A percentile compares a stretch with the other conserved stretches of the same genome.
phyloP scores from a whole-genome alignment of 2,113 vertebrate species.

The Hirundichthys speculiger region DNA sequence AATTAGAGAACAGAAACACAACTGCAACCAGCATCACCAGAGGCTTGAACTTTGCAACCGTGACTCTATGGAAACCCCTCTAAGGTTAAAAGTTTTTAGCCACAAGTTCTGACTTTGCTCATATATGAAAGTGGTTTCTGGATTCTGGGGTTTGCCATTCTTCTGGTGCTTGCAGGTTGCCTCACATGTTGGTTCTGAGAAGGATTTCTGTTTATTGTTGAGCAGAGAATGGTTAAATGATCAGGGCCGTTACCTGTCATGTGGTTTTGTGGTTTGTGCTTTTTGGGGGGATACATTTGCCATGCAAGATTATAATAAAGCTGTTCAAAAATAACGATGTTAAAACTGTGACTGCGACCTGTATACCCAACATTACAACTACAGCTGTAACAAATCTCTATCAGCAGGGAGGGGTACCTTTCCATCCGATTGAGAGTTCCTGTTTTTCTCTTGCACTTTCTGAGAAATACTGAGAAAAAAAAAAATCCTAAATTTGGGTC shows the following conservation, averaged over 20 bases:
- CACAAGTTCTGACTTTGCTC: conserved; percentile 31
- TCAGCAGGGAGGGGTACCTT: conserved; percentile 66
- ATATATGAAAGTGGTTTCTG: conserved; percentile 34
- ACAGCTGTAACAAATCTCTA: conserved; percentile 62
- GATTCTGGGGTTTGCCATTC: conserved; percentile 15
- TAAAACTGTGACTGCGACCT: not conserved
- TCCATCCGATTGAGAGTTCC: conserved; percentile 70
- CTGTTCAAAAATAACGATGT: no score
- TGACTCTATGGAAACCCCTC: not conserved
- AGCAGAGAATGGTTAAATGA: conserved; percentile 19
- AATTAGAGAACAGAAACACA: conserved; percentile 29
- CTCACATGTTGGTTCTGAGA: not conserved
- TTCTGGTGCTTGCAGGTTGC: conserved; percentile 1
- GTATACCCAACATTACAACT: conserved; percentile 12
- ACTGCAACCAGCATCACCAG: conserved; percentile 17
- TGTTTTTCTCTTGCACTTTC: conserved; percentile 71
- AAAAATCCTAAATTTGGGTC: conserved; percentile 16
- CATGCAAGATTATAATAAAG: conserved; percentile 1
- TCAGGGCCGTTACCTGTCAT: conserved; percentile 8
- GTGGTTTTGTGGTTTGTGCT: conserved; percentile 19
- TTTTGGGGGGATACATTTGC: conserved; percentile 1
- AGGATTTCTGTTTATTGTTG: conserved; percentile 7
- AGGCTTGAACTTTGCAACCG: conserved; percentile 31
- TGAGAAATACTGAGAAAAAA: conserved; percentile 63
- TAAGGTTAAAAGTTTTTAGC: not conserved